Conservation (phyloP, 2,797 vertebrate genomes). For the Rhinogobio ventralis region DNA sequence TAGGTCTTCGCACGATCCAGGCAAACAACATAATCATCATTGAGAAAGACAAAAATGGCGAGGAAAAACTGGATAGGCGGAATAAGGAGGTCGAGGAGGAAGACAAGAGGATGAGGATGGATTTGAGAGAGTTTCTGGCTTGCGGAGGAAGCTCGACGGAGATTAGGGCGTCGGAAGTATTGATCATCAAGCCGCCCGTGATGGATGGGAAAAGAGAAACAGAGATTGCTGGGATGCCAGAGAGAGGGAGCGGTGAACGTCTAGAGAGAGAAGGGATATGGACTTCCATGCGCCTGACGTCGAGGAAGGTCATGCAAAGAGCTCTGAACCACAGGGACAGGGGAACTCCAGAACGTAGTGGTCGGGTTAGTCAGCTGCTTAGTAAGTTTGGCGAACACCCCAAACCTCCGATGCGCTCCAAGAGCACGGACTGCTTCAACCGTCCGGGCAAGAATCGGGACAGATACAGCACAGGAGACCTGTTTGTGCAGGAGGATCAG, state of each 20-base stretch:
- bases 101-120: constrained; percentile 77
- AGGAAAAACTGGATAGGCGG: constrained; percentile 61
- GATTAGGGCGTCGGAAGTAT: constrained; percentile 79
- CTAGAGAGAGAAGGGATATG: constrained; percentile 43
- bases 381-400: constrained; percentile 80
- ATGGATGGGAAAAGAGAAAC: constrained; percentile 35
- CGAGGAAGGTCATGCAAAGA: constrained; percentile 66
- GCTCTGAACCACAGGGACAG: constrained; percentile 63
- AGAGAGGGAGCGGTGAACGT: constrained; percentile 46
- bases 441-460: constrained; percentile 56
- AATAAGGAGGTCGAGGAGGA: constrained; percentile 69
- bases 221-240: constrained; percentile 44
- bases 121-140: constrained; percentile 76
- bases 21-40: constrained; percentile 84
- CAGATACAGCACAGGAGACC: constrained; percentile 33
- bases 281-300: constrained; percentile 50
- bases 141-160: constrained; percentile 78
- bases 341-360: constrained; percentile 67
- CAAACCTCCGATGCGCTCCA: constrained; percentile 75
- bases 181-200: constrained; percentile 77
- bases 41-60: constrained; percentile 72
- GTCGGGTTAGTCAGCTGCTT: constrained; percentile 82
- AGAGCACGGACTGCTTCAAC: constrained; percentile 77
- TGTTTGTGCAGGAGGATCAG: constrained; percentile 43
- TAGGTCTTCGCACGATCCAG: constrained; percentile 75